Evolutionary conservation across 2,888 invertebrate genomes (phyloP).

Genomic region (Temnothorax rugatulus): DNA sequence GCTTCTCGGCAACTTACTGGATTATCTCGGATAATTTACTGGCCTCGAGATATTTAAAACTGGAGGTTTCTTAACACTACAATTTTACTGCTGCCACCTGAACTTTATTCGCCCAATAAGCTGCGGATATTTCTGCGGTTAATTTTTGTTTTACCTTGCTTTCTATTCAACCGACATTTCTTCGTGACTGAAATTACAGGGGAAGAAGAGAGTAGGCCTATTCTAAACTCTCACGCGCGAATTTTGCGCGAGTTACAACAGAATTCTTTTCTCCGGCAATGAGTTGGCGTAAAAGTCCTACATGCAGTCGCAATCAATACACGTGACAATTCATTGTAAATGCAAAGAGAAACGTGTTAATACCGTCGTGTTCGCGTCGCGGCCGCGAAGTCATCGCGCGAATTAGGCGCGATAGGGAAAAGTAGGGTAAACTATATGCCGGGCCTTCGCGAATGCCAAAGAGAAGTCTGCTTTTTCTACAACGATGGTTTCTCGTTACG

Average conservation of each 20-base stretch:
- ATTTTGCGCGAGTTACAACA: not conserved
- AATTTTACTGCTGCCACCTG: not conserved
- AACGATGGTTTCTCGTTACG: not conserved
- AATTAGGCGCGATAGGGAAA: conserved; percentile 44
- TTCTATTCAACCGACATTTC: conserved; percentile 33
- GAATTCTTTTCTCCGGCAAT: conserved; percentile 35
- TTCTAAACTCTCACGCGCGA: not conserved
- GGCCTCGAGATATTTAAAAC: not conserved
- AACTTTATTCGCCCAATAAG: conserved; percentile 14
- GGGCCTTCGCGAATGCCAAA: conserved; percentile 11
- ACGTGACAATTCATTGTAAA: conserved; percentile 25
- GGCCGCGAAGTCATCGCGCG: conserved; percentile 32
- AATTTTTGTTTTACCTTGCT: conserved; percentile 12
- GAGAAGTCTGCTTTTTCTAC: conserved; percentile 7
- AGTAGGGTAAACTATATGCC: conserved; percentile 21
- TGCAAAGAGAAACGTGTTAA: conserved; percentile 44
- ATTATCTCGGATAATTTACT: not conserved
- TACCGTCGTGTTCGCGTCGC: not conserved
- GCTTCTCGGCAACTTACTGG: not conserved
- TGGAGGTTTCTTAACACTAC: not conserved
- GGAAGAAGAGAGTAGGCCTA: not conserved
- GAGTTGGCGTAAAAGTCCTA: conserved; percentile 23
- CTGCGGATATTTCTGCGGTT: not conserved
- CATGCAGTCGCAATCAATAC: conserved; percentile 24
- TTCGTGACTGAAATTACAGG: not conserved